These are phyloP conservation scores for Lissocephala sabroskyi DNA, from an alignment of 2,888 invertebrate genomes.

Conservation along the genomic window DNA sequence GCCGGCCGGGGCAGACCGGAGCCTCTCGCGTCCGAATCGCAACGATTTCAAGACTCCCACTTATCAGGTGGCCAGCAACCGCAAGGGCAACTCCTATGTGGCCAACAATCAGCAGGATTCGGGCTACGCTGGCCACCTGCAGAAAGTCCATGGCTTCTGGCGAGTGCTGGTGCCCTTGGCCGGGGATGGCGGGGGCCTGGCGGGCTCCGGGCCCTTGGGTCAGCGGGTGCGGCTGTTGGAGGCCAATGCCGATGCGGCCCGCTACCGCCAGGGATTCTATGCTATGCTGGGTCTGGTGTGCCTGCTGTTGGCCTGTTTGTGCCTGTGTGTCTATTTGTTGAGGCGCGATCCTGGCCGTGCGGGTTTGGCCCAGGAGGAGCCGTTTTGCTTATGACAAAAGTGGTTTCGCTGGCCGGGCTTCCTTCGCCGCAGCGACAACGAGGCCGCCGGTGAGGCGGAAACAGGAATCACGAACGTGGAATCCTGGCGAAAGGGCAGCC, in stretches of 20 bases:
- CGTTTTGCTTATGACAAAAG: conserved; percentile 70
- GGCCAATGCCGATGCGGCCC: conserved; percentile 67
- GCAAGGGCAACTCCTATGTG: conserved; percentile 34
- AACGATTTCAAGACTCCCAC: conserved; percentile 47
- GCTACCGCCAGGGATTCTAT: conserved; percentile 72
- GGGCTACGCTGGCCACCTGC: conserved; percentile 64
- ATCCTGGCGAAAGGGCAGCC: conserved; percentile 58
- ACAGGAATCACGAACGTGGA: conserved; percentile 46
- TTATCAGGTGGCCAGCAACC: conserved; percentile 12
- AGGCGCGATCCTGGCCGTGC: conserved; percentile 56
- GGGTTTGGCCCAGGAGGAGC: conserved; percentile 35
- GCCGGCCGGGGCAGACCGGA: conserved; percentile 21
- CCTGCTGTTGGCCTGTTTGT: conserved; percentile 64
- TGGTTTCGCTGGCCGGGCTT: conserved; percentile 69
- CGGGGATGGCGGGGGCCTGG: conserved; percentile 29
- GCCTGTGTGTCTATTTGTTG: conserved; percentile 69
- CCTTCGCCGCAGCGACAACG: conserved; percentile 42
- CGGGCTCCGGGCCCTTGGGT: conserved; percentile 29
- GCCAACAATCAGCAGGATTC: conserved; percentile 54
- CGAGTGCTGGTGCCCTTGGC: conserved; percentile 64
- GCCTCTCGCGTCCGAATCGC: conserved; percentile 52
- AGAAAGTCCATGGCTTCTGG: conserved; percentile 70
- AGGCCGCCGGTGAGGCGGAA: conserved; percentile 23
- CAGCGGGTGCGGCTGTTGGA: conserved; percentile 59
- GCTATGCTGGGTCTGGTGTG: conserved; percentile 69